Evolutionary conservation across 2,888 invertebrate genomes (phyloP), one percentile per base, ranked within the genome.

Genomic region (Trissolcus japonicus): DNA sequence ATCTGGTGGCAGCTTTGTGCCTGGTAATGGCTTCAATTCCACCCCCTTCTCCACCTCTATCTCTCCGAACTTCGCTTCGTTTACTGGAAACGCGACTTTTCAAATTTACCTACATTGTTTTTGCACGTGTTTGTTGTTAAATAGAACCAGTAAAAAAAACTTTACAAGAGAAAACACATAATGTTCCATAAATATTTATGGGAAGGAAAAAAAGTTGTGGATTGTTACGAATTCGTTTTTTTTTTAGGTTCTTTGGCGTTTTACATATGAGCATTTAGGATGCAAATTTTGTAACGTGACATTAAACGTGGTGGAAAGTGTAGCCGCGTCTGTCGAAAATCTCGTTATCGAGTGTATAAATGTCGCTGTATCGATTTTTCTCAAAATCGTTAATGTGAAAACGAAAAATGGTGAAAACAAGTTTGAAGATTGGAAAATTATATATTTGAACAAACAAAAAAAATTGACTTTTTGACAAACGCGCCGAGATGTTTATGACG

Each of bases 1-100:
- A 88, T 88, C 88, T 87, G 86, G 88, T 88, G 88, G 88, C 88
- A 89, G 88, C 88, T 88, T 89, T 88, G 88, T 88, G 84, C 85
- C 84, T 57, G 85, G 86, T 87, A 88, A 88, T 88, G 83, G 87
- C 86, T 87, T 85, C 85, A 84, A 83, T 82, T 85, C 85, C 41
- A 46, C 73, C 66, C 43, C 50, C 80, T 78, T 80, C 77, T 82
- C 82, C 82, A 80, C 71, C 75, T 35, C 83, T 50, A 13, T 48
- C 16, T 29, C 57, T 54, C 35, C 35, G 9, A 35, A 59, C 69
- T 81, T 78, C 80, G 61, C 75, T 82, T 83, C 80, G 82, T 83
- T 82, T 80, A 82, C 82, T 80, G 81, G 80, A 65, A 60, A 29
- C 48, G 14, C 77, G 60, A 69, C 62, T 59, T 11, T 71, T 73